phyloP scores from a whole-genome alignment of 2,888 invertebrate genomes.

The Drosophila anomelani region DNA sequence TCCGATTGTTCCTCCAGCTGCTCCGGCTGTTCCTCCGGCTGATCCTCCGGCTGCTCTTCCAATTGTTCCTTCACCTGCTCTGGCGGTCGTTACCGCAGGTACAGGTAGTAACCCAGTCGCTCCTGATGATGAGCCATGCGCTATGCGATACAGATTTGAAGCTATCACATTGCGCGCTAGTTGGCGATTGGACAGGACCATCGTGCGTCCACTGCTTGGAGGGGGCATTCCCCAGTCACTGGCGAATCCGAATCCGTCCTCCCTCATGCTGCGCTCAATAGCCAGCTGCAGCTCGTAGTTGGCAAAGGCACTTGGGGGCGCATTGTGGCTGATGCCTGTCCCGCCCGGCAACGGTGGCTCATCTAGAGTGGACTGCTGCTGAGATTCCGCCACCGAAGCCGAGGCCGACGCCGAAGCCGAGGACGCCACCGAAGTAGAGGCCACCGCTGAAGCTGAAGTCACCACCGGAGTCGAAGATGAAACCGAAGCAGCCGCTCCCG shows the following conservation, averaged over 20 bases:
- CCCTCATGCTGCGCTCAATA: slow-evolving; percentile 55
- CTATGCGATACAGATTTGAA: background rate
- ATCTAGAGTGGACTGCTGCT: background rate
- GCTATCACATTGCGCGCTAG: background rate
- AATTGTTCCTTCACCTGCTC: no score
- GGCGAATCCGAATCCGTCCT: background rate
- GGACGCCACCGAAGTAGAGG: background rate
- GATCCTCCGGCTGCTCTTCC: background rate
- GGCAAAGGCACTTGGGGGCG: background rate
- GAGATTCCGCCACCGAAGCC: background rate
- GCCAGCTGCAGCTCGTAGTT: slow-evolving; percentile 47
- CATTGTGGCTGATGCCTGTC: background rate
- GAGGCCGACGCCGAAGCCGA: background rate
- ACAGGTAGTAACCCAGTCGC: background rate
- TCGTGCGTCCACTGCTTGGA: background rate
- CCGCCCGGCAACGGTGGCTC: background rate
- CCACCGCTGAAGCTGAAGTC: background rate
- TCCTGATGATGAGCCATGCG: background rate
- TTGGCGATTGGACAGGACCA: background rate
- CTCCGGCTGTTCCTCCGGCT: background rate
- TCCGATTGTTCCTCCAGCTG: no score
- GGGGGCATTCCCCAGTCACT: background rate
- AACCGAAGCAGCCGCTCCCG: background rate
- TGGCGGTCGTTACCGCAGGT: background rate
- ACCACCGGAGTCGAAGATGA: no score